Evolutionary conservation across 2,888 invertebrate genomes (phyloP).

Genomic region (Macaria notata): DNA sequence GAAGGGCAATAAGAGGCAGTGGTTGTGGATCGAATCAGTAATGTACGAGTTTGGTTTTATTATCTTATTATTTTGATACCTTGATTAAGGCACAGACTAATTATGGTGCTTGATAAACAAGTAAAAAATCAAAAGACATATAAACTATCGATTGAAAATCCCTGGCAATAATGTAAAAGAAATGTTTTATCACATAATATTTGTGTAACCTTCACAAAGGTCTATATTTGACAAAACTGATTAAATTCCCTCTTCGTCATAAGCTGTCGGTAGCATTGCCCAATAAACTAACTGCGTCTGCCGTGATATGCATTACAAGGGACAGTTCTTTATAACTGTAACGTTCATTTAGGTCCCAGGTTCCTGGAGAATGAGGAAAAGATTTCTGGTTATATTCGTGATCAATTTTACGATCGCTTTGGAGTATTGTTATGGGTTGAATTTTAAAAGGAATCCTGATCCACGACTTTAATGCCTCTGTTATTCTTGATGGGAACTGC

Average conservation of each 20-base stretch:
- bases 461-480: no score
- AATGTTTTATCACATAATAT: neutral
- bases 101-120: no score
- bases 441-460: neutral
- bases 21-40: no score
- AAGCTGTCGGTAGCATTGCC: slow-evolving; percentile 11
- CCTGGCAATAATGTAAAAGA: no score
- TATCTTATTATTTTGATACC: no score
- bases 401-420: slow-evolving; percentile 7
- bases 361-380: slow-evolving; percentile 12
- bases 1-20: no score
- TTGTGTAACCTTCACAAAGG: neutral
- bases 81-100: no score
- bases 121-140: no score
- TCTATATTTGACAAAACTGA: slow-evolving; percentile 11
- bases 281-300: slow-evolving; percentile 18
- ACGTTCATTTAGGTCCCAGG: slow-evolving; percentile 14
- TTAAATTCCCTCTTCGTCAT: slow-evolving; percentile 23
- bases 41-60: no score
- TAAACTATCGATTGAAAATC: no score
- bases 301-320: slow-evolving; percentile 19
- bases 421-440: slow-evolving; percentile 1
- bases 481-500: no score
- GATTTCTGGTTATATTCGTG: slow-evolving; percentile 17
- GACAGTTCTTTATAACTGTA: slow-evolving; percentile 19